Percentiles rank a stretch among this genome's conserved stretches.
These are phyloP conservation scores for Hippolais icterina DNA, from an alignment of 2,113 vertebrate species.

Conservation along the genomic window DNA sequence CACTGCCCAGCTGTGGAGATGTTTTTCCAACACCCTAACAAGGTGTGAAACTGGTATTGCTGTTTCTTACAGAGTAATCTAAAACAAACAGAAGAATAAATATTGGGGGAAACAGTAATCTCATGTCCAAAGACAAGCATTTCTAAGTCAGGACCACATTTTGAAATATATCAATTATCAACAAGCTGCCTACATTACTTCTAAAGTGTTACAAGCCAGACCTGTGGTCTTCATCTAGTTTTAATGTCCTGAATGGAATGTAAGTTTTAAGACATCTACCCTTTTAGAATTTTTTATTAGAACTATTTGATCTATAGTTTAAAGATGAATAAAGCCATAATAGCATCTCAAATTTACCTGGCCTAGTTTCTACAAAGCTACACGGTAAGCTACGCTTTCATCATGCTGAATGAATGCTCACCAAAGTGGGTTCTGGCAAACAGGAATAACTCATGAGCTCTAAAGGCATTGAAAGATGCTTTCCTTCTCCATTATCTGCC, in stretches of 20 bases:
- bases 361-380: conserved; percentile 3
- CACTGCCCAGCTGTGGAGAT: neutral
- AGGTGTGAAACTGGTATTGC: rapidly evolving
- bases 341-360: neutral
- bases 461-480: neutral
- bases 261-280: neutral
- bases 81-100: neutral
- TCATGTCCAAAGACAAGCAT: neutral
- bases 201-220: neutral
- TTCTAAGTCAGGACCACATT: neutral
- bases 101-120: rapidly evolving
- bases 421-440: neutral
- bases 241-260: neutral
- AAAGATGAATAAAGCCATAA: neutral
- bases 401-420: neutral
- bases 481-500: conserved; percentile 1
- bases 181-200: neutral
- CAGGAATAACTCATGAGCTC: neutral
- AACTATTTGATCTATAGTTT: neutral
- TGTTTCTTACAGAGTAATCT: neutral
- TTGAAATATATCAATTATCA: neutral
- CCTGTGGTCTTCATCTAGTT: neutral
- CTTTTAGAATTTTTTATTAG: neutral
- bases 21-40: neutral
- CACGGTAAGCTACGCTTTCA: neutral